phyloP scores from a whole-genome alignment of 1,140 invertebrate genomes.

The Arion vulgaris region DNA sequence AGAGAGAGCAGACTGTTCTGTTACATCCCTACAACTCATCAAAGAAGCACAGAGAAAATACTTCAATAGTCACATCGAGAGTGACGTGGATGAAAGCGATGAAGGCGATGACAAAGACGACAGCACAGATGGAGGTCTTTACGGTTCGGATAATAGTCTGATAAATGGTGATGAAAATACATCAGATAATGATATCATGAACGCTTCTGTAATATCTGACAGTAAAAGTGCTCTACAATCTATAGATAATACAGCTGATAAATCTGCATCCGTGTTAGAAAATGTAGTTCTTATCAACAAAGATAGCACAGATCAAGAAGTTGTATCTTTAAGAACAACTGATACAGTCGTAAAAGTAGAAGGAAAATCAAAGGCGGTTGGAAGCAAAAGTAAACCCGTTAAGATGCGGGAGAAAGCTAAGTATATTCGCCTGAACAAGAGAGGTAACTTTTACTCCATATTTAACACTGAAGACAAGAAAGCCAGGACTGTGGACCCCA shows the following conservation, averaged over 20 bases:
- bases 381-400: not conserved
- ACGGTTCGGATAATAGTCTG: constrained; percentile 16
- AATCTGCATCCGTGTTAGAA: too few relatives aligned
- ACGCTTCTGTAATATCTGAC: not conserved
- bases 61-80: constrained; percentile 35
- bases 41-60: constrained; percentile 41
- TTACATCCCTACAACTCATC: constrained; percentile 24
- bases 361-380: not conserved
- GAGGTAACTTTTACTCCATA: constrained; percentile 37
- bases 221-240: not conserved
- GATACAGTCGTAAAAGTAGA: not conserved
- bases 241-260: not conserved
- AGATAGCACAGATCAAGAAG: not conserved
- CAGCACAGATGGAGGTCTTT: constrained; percentile 13
- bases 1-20: not conserved
- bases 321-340: not conserved
- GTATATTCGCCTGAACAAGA: constrained; percentile 24
- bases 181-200: not conserved
- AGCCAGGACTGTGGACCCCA: constrained; percentile 41
- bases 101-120: constrained; percentile 34
- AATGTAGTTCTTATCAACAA: not conserved
- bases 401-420: constrained; percentile 30
- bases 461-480: constrained; percentile 44
- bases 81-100: constrained; percentile 16
- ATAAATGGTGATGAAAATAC: not conserved